phyloP scores from a whole-genome alignment of 2,113 vertebrate genomes.

The Tautogolabrus adspersus region DNA sequence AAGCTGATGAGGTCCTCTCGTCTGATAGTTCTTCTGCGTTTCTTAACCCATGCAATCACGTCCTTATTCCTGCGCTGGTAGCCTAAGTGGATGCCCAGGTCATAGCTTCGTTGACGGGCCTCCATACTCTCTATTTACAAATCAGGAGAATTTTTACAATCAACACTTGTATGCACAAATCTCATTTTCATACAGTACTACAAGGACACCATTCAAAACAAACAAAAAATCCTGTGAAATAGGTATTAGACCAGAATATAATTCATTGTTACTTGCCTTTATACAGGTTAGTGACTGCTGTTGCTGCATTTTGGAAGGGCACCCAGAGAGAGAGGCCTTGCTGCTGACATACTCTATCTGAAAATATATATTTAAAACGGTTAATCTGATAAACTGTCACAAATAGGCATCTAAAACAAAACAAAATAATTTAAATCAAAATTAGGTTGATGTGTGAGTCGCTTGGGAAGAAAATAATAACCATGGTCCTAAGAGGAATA shows the following conservation, averaged over 20 bases:
- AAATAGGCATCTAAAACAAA: neutral
- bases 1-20: conserved; percentile 99
- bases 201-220: neutral
- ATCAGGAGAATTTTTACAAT: neutral
- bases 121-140: conserved; percentile 91
- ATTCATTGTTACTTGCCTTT: conserved; percentile 87
- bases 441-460: too few relatives aligned
- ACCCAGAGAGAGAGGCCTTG: conserved; percentile 98
- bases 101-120: conserved; percentile 94
- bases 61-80: conserved; percentile 98
- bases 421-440: too few relatives aligned
- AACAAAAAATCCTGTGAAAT: neutral
- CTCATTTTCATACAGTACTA: neutral
- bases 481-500: neutral
- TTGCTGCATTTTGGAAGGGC: conserved; percentile 98
- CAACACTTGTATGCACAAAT: neutral
- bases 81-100: conserved; percentile 97
- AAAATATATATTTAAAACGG: conserved; percentile 28
- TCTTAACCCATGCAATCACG: conserved; percentile 98
- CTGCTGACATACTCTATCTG: conserved; percentile 98
- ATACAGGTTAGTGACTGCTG: conserved; percentile 98
- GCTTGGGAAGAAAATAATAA: neutral
- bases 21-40: conserved; percentile 97
- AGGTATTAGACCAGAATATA: neutral
- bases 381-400: neutral